These are phyloP conservation scores for Pluvianellus socialis DNA, from an alignment of 2,113 vertebrate genomes.

Conservation along the genomic window DNA sequence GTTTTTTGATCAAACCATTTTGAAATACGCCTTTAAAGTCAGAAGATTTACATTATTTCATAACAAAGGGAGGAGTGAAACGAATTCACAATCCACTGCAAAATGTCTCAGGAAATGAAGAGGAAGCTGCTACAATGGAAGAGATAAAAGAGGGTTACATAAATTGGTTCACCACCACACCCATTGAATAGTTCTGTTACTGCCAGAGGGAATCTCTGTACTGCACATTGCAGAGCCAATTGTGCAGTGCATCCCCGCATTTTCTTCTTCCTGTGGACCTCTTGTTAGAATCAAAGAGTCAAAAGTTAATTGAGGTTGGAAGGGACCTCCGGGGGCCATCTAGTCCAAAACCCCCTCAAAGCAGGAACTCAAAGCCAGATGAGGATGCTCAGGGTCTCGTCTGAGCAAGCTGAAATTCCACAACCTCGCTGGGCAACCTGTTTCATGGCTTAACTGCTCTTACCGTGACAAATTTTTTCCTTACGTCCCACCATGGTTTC, in stretches of 20 bases:
- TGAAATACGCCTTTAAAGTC: background rate
- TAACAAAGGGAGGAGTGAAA: slow-evolving; percentile 40
- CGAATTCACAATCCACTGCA: slow-evolving; percentile 14
- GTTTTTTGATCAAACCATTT: background rate
- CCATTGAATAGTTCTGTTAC: slow-evolving; percentile 21
- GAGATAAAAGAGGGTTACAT: slow-evolving; percentile 51
- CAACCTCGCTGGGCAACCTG: background rate
- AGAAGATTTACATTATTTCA: background rate
- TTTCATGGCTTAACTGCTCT: background rate
- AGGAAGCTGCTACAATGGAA: slow-evolving; percentile 48
- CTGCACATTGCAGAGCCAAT: background rate
- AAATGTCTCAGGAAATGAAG: slow-evolving; percentile 33
- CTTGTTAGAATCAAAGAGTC: background rate
- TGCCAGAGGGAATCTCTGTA: slow-evolving; percentile 38
- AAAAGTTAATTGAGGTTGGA: slow-evolving; percentile 14
- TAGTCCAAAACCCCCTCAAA: background rate
- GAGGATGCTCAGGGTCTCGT: background rate
- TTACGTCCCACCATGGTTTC: background rate
- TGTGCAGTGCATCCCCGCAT: background rate
- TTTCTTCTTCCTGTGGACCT: slow-evolving; percentile 17
- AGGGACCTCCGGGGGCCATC: background rate
- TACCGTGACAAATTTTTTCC: background rate
- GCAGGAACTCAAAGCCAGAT: background rate
- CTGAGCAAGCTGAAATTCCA: background rate
- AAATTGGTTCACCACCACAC: slow-evolving; percentile 25